Conservation (phyloP, 2,888 invertebrate species). For the Harpalus rufipes region DNA sequence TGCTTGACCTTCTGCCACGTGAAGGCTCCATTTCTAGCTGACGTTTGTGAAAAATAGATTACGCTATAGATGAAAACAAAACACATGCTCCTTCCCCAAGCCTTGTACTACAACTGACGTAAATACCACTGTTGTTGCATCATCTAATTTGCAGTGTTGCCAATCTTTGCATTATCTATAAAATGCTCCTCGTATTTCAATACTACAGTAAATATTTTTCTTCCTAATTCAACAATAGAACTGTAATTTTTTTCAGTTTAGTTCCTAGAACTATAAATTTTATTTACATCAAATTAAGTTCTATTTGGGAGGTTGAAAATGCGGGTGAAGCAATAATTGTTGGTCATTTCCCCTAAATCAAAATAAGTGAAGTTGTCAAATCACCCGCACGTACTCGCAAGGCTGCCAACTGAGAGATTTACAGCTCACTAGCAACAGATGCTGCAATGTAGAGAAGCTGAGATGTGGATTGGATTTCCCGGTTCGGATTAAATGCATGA, state of each 20-base stretch:
- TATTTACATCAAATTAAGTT: conserved; percentile 23
- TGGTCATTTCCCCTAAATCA: conserved; percentile 30
- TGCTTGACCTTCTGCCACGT: too few species aligned
- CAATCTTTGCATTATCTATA: too few species aligned
- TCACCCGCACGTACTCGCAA: conserved; percentile 22
- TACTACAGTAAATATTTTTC: neutral
- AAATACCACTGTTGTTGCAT: too few species aligned
- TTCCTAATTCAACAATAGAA: neutral
- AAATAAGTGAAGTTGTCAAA: conserved; percentile 25
- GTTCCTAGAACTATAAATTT: conserved; percentile 1
- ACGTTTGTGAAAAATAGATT: too few species aligned
- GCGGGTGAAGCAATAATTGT: conserved; percentile 21
- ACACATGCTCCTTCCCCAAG: too few species aligned
- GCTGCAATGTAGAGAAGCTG: neutral
- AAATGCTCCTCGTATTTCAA: neutral
- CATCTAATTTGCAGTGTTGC: too few species aligned
- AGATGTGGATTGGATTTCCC: conserved; percentile 12
- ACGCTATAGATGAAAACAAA: too few species aligned
- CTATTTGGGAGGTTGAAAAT: conserved; percentile 14
- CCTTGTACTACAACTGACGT: too few species aligned
- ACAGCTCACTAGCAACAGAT: conserved; percentile 27
- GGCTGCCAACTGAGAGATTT: conserved; percentile 18
- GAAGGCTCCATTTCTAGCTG: too few species aligned
- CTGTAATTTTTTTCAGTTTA: neutral
- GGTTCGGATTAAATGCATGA: conserved; percentile 21